Base-by-base conservation (phyloP, 2,888 invertebrate species). In the Athalia circularis region DNA sequence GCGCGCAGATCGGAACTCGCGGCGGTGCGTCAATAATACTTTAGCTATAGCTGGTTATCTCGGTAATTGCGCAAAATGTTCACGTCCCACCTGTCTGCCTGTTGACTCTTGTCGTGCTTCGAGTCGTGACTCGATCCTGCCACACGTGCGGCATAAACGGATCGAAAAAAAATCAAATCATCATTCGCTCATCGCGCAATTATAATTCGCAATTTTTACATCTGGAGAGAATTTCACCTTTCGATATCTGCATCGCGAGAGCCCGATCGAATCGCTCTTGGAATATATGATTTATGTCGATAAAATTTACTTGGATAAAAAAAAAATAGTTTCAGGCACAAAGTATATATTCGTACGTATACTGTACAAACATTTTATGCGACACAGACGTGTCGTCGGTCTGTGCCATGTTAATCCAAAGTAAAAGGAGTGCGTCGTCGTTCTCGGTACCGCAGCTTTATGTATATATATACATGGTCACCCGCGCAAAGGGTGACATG, bases 401-500 rank as follows among this genome's bases (percentile, higher is more conserved):
- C 59, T 5, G 9, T 78, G 79, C 80, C 79, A 88, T 29, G 29
- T 29, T 29, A 87, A 88, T 87, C 86, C 87, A 85, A 86, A 89
- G 89, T 86, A 87, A 89, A 88, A 87, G 88, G 62, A 54, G 11
- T 62, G 50, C 29, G 61, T 61, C 75, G 47, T 72, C 50, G 72
- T 47, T 57, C 45, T 72, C 47, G 29, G 54, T 54, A n/a, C n/a
- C 4, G 54, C 29, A 29, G 29, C 29, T 29, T 29, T 29, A 29
- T 29, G 29, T 29, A 29, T 29, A 62, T 75, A 62, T 86, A 86
- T 86, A 87, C 86, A 89, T 29, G 29, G 86, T 89, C 89, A 89
- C 89, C 90, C 89, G 89, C 89, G 87, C 88, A 87, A 88, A 88
- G 89, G 88, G 88, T 89, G 89, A 90, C 89, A 90, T 89, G 89